Conservation (phyloP, 92 coral and sea anemone species). For the Porites evermanni region DNA sequence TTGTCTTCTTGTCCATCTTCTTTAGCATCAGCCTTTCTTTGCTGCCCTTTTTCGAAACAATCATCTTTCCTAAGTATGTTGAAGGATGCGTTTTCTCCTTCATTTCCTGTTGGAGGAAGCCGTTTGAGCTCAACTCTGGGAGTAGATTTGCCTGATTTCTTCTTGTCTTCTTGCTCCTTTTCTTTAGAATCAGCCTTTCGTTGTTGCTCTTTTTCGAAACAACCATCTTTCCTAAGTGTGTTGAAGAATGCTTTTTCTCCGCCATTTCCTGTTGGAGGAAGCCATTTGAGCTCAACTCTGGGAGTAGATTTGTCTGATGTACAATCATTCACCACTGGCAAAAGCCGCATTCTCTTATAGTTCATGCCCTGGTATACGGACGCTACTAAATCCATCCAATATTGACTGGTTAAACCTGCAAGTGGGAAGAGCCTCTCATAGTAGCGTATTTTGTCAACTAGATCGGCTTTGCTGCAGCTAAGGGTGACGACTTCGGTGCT, state of each 20-base stretch:
- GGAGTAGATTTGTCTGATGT: neutral
- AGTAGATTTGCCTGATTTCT: too few relatives aligned
- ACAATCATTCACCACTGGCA: slow-evolving; percentile 62
- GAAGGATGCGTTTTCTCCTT: neutral
- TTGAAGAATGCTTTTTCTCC: slow-evolving; percentile 62
- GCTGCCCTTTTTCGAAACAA: neutral
- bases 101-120: neutral
- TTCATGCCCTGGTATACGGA: slow-evolving; percentile 72
- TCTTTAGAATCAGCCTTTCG: neutral
- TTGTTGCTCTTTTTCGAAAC: neutral
- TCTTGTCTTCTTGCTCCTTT: neutral
- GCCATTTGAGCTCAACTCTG: slow-evolving; percentile 47
- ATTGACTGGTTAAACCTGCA: neutral
- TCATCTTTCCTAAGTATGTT: neutral
- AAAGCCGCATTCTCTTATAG: slow-evolving; percentile 40
- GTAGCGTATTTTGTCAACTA: slow-evolving; percentile 17
- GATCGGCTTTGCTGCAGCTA: neutral
- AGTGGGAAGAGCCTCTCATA: slow-evolving; percentile 69
- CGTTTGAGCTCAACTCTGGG: neutral
- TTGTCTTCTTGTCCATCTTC: neutral
- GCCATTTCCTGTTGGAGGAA: slow-evolving; percentile 73
- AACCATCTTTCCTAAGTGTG: neutral
- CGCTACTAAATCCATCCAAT: slow-evolving; percentile 64
- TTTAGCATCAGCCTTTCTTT: too few relatives aligned
- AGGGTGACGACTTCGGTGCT: neutral